phyloP scores from a whole-genome alignment of 2,888 invertebrate genomes.

The Tachina lurida region DNA sequence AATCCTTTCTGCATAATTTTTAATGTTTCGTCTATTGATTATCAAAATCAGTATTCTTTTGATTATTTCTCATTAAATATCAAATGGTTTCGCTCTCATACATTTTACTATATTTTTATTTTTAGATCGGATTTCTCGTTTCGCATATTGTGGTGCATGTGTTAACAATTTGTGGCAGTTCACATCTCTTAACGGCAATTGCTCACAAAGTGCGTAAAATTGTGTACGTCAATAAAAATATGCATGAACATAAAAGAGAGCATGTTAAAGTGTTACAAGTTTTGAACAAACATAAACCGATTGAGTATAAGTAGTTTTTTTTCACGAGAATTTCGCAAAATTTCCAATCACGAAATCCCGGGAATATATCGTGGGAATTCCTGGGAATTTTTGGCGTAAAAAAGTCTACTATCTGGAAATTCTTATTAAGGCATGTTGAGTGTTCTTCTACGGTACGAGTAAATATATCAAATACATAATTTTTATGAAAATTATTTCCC shows the following conservation, averaged over 20 bases:
- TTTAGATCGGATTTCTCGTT: background rate
- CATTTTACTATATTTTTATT: background rate
- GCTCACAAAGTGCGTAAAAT: conserved; percentile 59
- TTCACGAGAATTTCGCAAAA: too few relatives aligned
- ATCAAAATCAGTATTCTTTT: conserved; percentile 38
- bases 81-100: conserved; percentile 25
- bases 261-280: background rate
- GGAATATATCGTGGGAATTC: too few relatives aligned
- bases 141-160: conserved; percentile 47
- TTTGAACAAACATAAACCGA: background rate
- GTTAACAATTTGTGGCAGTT: conserved; percentile 65
- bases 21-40: conserved; percentile 57
- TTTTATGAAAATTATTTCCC: too few relatives aligned
- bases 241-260: too few relatives aligned
- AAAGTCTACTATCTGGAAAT: too few relatives aligned
- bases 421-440: too few relatives aligned
- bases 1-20: conserved; percentile 19
- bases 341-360: too few relatives aligned
- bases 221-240: background rate
- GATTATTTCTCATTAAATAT: conserved; percentile 47
- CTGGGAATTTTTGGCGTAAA: too few relatives aligned
- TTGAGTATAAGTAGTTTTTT: background rate
- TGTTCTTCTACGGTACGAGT: too few relatives aligned
- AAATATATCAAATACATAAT: too few relatives aligned
- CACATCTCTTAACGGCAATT: conserved; percentile 62